Base-by-base conservation (phyloP, 2,797 vertebrate genomes). In the Molossus alvarezi region DNA sequence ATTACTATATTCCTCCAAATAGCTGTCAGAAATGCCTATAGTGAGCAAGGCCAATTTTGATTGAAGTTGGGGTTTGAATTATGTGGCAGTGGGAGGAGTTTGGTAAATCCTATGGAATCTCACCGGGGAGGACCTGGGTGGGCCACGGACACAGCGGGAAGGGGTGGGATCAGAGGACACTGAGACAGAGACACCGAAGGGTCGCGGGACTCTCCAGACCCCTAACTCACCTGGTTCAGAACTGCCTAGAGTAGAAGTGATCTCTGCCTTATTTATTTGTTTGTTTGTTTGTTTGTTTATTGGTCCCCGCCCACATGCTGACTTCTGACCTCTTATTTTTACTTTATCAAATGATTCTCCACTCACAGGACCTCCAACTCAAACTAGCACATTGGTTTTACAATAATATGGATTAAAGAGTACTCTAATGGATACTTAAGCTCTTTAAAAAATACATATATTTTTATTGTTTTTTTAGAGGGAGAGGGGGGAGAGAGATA, bases 101-200 rank as follows among this genome's bases (percentile, higher is more conserved):
- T 33, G 45, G 15, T 5, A 17, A 67, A 82, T 9, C 21, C 21
- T 33, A 2, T 73, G 41, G 25, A 13, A 9, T 20, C 69, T 29
- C 5, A 10, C 0, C 27, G 62, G 51, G 45, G 5, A 6, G 13
- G 41, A 45, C 8, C 2, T 3, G 13, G 18, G 80, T 1, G 5
- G 23, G 85, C 62, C 75, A 4, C 25, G 14, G 48, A 67, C 53
- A 79, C 4, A 1, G 9, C 0, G 10, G 25, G 65, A 9, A 13
- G 17, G 11, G 15, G 45, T 3, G 6, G 6, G 3, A 12, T 33
- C 79, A 18, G 86, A 60, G 41, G 23, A 62, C 3, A 14, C 3
- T 2, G 55, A 48, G 29, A 65, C 55, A 17, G 29, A 65, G 48
- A 17, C 62, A 67, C 48, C 60, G 51, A 10, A 51, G 33, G 5